phyloP scores from a whole-genome alignment of 2,797 vertebrate species.

The Chanos chanos region DNA sequence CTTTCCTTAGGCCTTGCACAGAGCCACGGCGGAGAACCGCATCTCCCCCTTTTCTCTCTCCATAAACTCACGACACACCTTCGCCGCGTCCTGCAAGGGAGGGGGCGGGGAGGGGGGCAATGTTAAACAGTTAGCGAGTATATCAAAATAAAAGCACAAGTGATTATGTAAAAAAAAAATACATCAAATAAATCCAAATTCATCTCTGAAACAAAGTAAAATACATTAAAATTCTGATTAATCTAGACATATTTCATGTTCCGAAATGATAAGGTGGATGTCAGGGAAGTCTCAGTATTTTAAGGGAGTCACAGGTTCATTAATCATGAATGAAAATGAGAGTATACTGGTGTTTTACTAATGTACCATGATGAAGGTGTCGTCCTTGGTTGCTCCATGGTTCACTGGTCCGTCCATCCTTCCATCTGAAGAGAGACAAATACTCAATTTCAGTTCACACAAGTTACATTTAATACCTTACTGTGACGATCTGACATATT shows the following conservation, averaged over 20 bases:
- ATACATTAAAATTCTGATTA: background rate
- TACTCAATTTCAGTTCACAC: background rate
- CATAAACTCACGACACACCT: conserved; percentile 86
- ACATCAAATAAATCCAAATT: no score
- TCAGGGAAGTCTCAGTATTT: no score
- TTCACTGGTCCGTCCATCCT: conserved; percentile 83
- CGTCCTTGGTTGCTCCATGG: conserved; percentile 81
- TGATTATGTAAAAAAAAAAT: background rate
- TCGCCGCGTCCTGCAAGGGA: conserved; percentile 85
- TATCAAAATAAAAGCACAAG: background rate
- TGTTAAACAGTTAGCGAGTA: background rate
- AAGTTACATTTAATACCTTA: background rate
- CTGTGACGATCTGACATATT: background rate
- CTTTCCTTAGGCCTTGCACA: conserved; percentile 73
- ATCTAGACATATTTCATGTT: background rate
- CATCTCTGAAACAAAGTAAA: no score
- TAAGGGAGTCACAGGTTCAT: no score
- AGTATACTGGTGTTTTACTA: no score
- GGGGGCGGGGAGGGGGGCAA: background rate
- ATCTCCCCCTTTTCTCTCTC: conserved; percentile 89
- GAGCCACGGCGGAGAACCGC: conserved; percentile 91
- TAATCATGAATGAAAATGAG: no score
- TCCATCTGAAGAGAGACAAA: conserved; percentile 76
- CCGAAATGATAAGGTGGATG: no score
- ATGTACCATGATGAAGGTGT: conserved; percentile 81